Percentiles rank a stretch among this genome's conserved stretches.
Conservation (phyloP, 2,113 vertebrate species). For the Pimephales promelas region DNA sequence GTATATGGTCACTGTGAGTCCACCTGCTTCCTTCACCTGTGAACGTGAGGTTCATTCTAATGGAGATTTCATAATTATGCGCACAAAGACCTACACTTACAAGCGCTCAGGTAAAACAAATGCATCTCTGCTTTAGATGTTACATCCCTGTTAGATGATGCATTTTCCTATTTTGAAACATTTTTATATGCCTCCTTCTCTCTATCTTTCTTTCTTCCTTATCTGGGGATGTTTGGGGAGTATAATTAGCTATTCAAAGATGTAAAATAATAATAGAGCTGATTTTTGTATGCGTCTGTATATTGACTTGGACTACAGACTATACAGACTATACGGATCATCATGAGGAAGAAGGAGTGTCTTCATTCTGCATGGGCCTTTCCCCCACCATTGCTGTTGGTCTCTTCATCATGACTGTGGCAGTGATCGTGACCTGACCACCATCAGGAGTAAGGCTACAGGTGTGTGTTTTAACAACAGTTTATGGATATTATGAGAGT, state of each 20-base stretch:
- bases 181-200: background rate
- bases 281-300: background rate
- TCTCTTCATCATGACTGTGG: conserved; percentile 27
- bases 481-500: background rate
- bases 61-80: too few relatives aligned
- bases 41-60: background rate
- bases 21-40: conserved; percentile 42
- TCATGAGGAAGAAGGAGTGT: too few relatives aligned
- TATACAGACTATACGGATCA: too few relatives aligned
- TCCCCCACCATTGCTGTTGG: background rate
- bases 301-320: too few relatives aligned
- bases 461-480: conserved; percentile 2
- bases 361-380: conserved; percentile 19
- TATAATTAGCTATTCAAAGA: background rate
- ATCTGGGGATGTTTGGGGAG: background rate
- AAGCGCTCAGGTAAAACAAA: background rate
- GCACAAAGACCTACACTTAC: conserved; percentile 25
- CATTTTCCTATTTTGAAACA: background rate
- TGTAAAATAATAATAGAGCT: background rate
- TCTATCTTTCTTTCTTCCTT: background rate
- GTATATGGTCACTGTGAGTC: conserved; percentile 23
- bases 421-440: background rate
- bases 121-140: background rate
- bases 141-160: background rate
- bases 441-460: background rate